Percentiles rank a stretch among this genome's conserved stretches.
Conservation (phyloP, 2,113 vertebrate species). For the Peromyscus maniculatus region DNA sequence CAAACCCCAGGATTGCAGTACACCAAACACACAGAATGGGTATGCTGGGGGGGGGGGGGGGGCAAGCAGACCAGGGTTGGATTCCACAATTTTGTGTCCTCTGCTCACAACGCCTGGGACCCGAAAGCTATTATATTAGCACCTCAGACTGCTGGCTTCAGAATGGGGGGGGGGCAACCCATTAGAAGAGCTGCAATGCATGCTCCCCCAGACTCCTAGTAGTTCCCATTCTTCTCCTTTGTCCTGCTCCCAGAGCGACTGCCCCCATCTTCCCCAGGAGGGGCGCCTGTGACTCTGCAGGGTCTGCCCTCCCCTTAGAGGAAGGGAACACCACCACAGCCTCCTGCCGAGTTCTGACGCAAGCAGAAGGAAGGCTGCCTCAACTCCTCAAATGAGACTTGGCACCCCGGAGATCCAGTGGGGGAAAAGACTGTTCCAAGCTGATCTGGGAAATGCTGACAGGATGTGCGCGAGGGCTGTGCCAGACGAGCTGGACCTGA, state of each 20-base stretch:
- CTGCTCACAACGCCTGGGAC: not conserved
- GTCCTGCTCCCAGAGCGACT: not conserved
- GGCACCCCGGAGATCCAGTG: not conserved
- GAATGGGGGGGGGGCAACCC: not conserved
- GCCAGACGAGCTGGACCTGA: not conserved
- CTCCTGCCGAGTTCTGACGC: not conserved
- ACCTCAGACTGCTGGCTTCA: not conserved
- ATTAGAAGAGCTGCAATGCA: not conserved
- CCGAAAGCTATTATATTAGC: not conserved
- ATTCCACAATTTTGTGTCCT: not conserved
- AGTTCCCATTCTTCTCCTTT: not conserved
- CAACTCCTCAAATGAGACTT: not conserved
- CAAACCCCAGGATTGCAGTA: not conserved
- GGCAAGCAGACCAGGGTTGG: not conserved
- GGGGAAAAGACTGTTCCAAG: not conserved
- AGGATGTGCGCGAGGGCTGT: not conserved
- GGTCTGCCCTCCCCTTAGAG: not conserved
- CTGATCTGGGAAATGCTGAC: not conserved
- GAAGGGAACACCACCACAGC: not conserved
- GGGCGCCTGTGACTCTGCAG: not conserved
- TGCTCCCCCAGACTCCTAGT: not conserved
- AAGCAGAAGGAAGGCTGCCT: not conserved
- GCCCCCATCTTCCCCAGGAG: not conserved
- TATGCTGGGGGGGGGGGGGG: rapidly evolving
- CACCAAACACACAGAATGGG: not conserved